These are phyloP conservation scores for Xiphophorus maculatus DNA, from an alignment of 2,113 vertebrate species.

Conservation along the genomic window DNA sequence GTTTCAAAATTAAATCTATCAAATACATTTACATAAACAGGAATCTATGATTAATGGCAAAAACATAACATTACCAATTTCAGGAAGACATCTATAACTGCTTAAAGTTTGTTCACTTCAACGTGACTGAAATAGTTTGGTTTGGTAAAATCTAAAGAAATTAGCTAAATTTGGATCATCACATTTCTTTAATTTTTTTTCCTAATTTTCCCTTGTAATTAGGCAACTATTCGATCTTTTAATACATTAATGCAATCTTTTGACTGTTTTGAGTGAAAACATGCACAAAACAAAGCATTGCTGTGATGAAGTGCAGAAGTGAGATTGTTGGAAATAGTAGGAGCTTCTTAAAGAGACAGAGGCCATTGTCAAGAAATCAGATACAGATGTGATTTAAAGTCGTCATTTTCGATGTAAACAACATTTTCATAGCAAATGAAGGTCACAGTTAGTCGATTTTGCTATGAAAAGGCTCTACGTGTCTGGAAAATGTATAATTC, in stretches of 20 bases:
- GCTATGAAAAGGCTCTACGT: no score
- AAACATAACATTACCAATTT: neutral
- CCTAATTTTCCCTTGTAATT: neutral
- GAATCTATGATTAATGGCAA: neutral
- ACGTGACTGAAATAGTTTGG: neutral
- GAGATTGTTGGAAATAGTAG: no score
- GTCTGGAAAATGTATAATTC: no score
- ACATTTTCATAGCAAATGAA: no score
- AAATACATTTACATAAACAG: slow-evolving; percentile 3
- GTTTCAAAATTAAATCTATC: slow-evolving; percentile 32
- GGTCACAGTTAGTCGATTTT: no score
- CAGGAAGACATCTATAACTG: neutral
- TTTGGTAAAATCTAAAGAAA: neutral
- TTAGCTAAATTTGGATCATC: neutral
- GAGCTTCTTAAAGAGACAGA: no score
- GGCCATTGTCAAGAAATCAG: no score
- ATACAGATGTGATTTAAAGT: no score
- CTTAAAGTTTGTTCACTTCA: neutral
- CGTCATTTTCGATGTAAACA: no score
- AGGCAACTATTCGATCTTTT: neutral
- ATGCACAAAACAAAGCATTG: neutral
- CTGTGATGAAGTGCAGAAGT: no score
- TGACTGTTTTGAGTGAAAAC: no score
- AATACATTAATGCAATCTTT: neutral
- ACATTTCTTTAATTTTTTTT: neutral